Conservation (phyloP, 2,797 vertebrate genomes). For the Acipenser transmontanus region DNA sequence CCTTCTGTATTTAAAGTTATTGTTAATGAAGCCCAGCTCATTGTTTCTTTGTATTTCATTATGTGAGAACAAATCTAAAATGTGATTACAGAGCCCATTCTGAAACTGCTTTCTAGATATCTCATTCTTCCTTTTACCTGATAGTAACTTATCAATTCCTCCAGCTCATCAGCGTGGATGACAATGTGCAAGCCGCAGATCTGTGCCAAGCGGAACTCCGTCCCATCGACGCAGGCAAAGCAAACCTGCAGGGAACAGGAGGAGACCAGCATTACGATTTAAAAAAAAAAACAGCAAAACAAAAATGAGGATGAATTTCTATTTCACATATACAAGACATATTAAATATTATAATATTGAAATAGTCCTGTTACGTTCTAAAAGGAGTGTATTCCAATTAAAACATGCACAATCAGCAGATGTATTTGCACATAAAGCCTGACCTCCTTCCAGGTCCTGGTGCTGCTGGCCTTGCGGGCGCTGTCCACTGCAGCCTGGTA, state of each 20-base stretch:
- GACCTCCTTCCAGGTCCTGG: conserved; percentile 89
- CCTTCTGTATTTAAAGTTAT: too few species aligned
- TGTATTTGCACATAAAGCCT: background rate
- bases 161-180: conserved; percentile 88
- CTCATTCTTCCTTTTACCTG: conserved; percentile 56
- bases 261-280: background rate
- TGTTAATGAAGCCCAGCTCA: too few species aligned
- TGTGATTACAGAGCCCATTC: too few species aligned
- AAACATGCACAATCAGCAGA: too few species aligned
- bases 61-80: too few species aligned
- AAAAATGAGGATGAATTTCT: too few species aligned
- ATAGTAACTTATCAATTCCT: conserved; percentile 88
- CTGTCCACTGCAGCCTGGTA: conserved; percentile 89
- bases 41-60: too few species aligned
- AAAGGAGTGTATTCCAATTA: background rate
- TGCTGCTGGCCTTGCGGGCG: conserved; percentile 86
- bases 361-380: background rate
- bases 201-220: conserved; percentile 84
- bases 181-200: conserved; percentile 90
- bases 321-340: background rate
- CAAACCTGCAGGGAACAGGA: conserved; percentile 67
- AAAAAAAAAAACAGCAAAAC: background rate
- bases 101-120: too few species aligned
- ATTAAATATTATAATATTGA: background rate
- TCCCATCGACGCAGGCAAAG: conserved; percentile 86